These are phyloP conservation scores for Brachylomia viminalis DNA, from an alignment of 2,888 invertebrate species.

Conservation along the genomic window DNA sequence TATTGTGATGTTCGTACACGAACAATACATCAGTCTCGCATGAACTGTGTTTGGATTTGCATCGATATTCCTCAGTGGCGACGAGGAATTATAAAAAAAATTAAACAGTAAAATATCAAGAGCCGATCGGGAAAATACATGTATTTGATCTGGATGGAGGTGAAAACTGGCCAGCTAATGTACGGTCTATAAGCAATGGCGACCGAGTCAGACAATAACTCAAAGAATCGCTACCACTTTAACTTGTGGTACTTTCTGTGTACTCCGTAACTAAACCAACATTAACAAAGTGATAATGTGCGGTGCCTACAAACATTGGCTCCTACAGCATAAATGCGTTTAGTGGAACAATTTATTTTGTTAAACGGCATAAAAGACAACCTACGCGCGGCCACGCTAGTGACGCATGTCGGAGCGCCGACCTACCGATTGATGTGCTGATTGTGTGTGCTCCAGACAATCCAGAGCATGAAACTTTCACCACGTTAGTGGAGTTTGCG, in stretches of 20 bases:
- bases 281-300: too few relatives aligned
- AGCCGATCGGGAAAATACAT: conserved; percentile 62
- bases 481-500: conserved; percentile 49
- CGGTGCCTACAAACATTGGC: too few relatives aligned
- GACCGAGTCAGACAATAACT: too few relatives aligned
- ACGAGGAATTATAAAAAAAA: neutral
- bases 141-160: conserved; percentile 46
- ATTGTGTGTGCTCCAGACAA: conserved; percentile 63
- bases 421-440: conserved; percentile 58
- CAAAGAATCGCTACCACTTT: too few relatives aligned
- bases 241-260: too few relatives aligned
- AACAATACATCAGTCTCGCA: neutral
- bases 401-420: conserved; percentile 51
- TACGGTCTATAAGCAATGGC: too few relatives aligned
- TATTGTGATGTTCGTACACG: neutral
- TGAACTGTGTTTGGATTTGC: neutral
- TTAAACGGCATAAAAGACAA: conserved; percentile 57
- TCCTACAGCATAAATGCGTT: conserved; percentile 55
- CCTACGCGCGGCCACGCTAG: conserved; percentile 55
- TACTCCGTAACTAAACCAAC: too few relatives aligned
- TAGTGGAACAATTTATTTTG: conserved; percentile 57
- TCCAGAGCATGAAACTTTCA: conserved; percentile 53
- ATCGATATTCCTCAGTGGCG: conserved; percentile 8
- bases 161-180: conserved; percentile 31
- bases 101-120: conserved; percentile 6